These are phyloP conservation scores for Macrotrachela quadricornifera DNA, from an alignment of 1,140 invertebrate genomes.

Conservation along the genomic window DNA sequence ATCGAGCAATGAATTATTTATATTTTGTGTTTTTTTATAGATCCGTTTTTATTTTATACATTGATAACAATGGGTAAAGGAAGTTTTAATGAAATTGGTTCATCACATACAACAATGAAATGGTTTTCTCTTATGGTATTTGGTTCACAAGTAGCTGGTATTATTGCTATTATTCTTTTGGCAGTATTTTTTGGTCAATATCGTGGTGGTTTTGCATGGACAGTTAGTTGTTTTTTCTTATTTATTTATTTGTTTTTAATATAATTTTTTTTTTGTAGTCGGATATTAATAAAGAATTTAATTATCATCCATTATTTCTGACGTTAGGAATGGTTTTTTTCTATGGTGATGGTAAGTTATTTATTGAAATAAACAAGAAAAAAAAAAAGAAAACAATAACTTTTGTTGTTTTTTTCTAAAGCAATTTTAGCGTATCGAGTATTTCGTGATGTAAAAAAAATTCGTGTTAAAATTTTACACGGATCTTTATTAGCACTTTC, in stretches of 20 bases:
- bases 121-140: conserved; percentile 1
- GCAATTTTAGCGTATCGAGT: conserved; percentile 61
- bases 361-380: too few relatives aligned
- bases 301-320: conserved; percentile 74
- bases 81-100: conserved; percentile 5
- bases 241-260: too few relatives aligned
- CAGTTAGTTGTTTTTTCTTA: conserved; percentile 29
- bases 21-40: too few relatives aligned
- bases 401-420: conserved; percentile 20
- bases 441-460: conserved; percentile 49
- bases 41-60: not conserved
- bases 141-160: conserved; percentile 28
- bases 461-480: conserved; percentile 53
- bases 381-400: too few relatives aligned
- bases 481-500: conserved; percentile 43
- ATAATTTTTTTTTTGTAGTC: too few relatives aligned
- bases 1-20: too few relatives aligned
- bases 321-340: conserved; percentile 58
- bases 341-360: conserved; percentile 52
- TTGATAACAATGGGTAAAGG: conserved; percentile 3
- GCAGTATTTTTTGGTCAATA: conserved; percentile 47
- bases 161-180: conserved; percentile 42
- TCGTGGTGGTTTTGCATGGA: conserved; percentile 54
- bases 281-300: conserved; percentile 40
- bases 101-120: not conserved